Base-by-base conservation (phyloP, 2,113 vertebrate genomes). In the Aleadryas rufinucha region DNA sequence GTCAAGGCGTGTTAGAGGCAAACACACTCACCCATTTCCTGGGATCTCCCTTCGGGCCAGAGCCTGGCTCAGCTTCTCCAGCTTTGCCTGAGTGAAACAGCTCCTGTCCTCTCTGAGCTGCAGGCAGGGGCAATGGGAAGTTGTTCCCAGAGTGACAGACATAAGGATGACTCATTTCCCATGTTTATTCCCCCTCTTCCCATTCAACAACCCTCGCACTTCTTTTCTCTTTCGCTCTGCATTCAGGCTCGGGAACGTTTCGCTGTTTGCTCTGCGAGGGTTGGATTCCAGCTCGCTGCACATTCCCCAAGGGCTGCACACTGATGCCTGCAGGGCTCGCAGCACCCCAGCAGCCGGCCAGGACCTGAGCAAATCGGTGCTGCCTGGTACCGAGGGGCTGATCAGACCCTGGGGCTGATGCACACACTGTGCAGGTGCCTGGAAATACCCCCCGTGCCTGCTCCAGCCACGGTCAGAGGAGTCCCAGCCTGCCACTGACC, bases 131-230 rank as follows among this genome's bases (percentile, higher is more conserved):
- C 90, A 91, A 39, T 4, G 52, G 94, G 90, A 89, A 92, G 82
- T 76, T 23, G 94, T 56, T 92, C 84, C 88, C 41, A 0, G 63
- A 85, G 80, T 81, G 93, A 95, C 88, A 96, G 94, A 81, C 88
- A 89, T 1, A 20, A 64, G 86, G 50, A 90, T 86, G 89, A 89
- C 90, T 94, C 89, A 87, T 85, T 95, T 89, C 44, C 91, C 81
- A 30, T 95, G 89, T 95, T 97, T 96, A 90, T 95, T 95, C 95
- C 76, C 93, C 79, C 69, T 92, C 84, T 95, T 93, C 82, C 94
- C 92, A 89, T 93, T 95, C 84, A 88, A 54, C 92, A 95, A 24
- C 81, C 80, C 93, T 92, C 81, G 10, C 91, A 57, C 41, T 95
- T 74, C 92, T 91, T 79, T 82, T 71, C 92, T 87, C 90, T 79